These are phyloP conservation scores for Chaunax sp. DNA, from an alignment of 2,797 vertebrate genomes.

Conservation along the genomic window DNA sequence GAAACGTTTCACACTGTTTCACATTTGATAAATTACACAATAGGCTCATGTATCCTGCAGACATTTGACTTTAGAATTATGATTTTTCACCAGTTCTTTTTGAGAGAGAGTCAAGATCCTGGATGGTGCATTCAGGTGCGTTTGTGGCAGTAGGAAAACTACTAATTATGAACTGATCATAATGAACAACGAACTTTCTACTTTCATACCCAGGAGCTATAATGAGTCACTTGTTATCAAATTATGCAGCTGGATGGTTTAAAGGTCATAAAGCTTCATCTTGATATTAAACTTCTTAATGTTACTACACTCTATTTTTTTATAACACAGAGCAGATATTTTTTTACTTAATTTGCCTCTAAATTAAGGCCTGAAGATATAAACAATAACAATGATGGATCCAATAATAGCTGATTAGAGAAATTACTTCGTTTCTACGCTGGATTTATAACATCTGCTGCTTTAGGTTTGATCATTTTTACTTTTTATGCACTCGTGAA, in stretches of 20 bases:
- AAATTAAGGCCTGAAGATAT: constrained; percentile 1
- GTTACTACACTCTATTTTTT: too few relatives aligned
- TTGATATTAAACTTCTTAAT: background rate
- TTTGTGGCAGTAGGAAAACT: background rate
- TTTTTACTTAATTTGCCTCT: background rate
- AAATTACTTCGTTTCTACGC: too few relatives aligned
- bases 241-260: background rate
- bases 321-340: background rate
- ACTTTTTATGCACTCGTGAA: too few relatives aligned
- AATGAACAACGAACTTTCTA: too few relatives aligned
- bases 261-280: background rate
- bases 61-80: background rate
- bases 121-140: background rate
- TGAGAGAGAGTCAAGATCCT: too few relatives aligned
- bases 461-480: too few relatives aligned
- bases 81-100: too few relatives aligned
- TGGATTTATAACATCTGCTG: too few relatives aligned
- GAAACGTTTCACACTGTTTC: background rate
- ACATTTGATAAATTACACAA: background rate
- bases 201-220: too few relatives aligned
- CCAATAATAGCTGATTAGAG: background rate
- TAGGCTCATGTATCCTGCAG: background rate
- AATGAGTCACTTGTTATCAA: background rate
- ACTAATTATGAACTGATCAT: too few relatives aligned
- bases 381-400: constrained; percentile 2